A percentile compares a stretch with the other conserved stretches of the same genome.
Conservation (phyloP, 2,888 invertebrate species). For the Agriopis aurantiaria region DNA sequence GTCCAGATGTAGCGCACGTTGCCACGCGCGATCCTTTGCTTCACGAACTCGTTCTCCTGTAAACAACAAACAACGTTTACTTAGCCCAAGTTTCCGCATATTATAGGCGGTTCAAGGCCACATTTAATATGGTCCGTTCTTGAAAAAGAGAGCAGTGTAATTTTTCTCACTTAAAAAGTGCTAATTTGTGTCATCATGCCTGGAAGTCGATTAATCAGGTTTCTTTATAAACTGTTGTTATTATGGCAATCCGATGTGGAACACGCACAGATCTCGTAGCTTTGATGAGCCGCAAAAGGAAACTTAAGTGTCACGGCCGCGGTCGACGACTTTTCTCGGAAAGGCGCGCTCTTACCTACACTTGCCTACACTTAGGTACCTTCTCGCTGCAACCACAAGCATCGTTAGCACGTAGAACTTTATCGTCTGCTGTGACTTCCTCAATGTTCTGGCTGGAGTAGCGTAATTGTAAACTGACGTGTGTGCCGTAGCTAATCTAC, state of each 20-base stretch:
- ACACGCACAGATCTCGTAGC: slow-evolving; percentile 41
- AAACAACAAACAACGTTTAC: slow-evolving; percentile 37
- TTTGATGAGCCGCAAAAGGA: slow-evolving; percentile 48
- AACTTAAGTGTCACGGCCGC: slow-evolving; percentile 58
- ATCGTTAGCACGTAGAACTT: slow-evolving; percentile 33
- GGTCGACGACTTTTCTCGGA: slow-evolving; percentile 56
- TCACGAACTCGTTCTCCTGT: slow-evolving; percentile 94
- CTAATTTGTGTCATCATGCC: slow-evolving; percentile 2
- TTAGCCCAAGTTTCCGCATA: background rate
- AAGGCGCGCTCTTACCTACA: slow-evolving; percentile 37
- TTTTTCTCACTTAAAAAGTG: slow-evolving; percentile 1
- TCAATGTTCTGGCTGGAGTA: slow-evolving; percentile 29
- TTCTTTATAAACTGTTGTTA: slow-evolving; percentile 13
- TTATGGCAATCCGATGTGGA: slow-evolving; percentile 38
- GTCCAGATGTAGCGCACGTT: slow-evolving; percentile 95
- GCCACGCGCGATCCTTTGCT: slow-evolving; percentile 93
- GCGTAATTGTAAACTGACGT: background rate
- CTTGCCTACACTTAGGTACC: slow-evolving; percentile 28
- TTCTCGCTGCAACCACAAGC: slow-evolving; percentile 44
- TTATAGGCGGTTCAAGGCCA: background rate
- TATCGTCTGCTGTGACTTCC: slow-evolving; percentile 29
- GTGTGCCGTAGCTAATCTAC: slow-evolving; percentile 25
- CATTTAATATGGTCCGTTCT: background rate
- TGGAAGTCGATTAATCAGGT: slow-evolving; percentile 22
- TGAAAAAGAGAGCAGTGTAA: background rate